These are phyloP conservation scores for Eurosta solidaginis DNA, from an alignment of 1,140 invertebrate genomes.

Conservation along the genomic window DNA sequence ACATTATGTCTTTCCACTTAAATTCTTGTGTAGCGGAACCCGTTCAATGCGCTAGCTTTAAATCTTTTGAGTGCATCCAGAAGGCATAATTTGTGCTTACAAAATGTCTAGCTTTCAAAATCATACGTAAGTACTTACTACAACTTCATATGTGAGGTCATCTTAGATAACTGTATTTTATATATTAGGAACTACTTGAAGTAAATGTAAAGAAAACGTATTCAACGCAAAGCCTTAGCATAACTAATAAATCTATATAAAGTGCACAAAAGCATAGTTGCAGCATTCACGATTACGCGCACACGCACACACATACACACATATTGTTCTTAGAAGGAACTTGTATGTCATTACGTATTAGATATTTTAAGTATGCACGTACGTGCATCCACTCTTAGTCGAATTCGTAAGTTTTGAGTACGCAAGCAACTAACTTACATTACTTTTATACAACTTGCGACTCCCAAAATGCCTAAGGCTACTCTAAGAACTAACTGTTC, in stretches of 20 bases:
- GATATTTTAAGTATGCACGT: neutral
- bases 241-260: conserved; percentile 9
- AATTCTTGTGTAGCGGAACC: too few relatives aligned
- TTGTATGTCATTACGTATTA: neutral
- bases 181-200: conserved; percentile 13
- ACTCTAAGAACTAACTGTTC: neutral
- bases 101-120: neutral
- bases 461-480: neutral
- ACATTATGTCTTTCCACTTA: too few relatives aligned
- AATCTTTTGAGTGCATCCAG: neutral
- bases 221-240: neutral
- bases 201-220: neutral
- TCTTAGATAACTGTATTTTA: conserved; percentile 1
- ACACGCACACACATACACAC: neutral
- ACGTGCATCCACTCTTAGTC: neutral
- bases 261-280: neutral
- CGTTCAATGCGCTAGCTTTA: too few relatives aligned
- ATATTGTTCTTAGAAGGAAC: neutral
- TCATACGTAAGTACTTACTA: neutral
- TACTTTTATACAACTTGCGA: neutral
- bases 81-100: neutral
- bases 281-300: too few relatives aligned
- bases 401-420: neutral
- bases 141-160: conserved; percentile 10
- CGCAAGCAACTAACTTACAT: neutral